Evolutionary conservation across 2,113 vertebrate genomes (phyloP), one percentile per base, ranked within the genome.

Genomic region (Axis porcinus): DNA sequence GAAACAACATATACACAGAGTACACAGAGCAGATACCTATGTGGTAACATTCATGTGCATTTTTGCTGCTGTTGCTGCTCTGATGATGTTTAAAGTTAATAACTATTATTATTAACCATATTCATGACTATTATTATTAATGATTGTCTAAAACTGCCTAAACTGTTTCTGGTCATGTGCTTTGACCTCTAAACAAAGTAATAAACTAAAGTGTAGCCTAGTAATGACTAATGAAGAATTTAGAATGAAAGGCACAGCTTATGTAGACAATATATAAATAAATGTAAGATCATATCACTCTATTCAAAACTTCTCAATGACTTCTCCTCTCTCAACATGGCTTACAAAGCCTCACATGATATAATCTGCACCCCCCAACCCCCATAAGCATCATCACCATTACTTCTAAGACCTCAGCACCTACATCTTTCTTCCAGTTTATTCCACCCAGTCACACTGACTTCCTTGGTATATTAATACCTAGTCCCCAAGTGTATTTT

Each of bases 221-320:
- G 16, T 25, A 67, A 89, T 85, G 43, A 79, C 36, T 60, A 88
- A 76, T 64, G 15, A 93, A 64, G 36, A 58, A 27, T 85, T 91
- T 94, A 64, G 33, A 96, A 92, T 91, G 33, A 95, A 95, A 97
- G 62, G 55, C 23, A 57, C 8, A 94, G 30, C 54, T 45, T 54
- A 62, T 55, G 54, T 52, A 91, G 57, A 83, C 33, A 95, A 52
- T 76, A 58, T 21, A 55, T 36, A 91, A 91, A 90, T 70, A 86
- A 83, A 70, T 67, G 17, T 83, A 47, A 94, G 16, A 87, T 60
- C 17, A 62, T 84, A 43, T 47, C 54, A 83, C 11, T 47, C 25
- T 40, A 2, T 81, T 90, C 47, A 47, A 76, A 92, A 89, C n/a
- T 23, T 28, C 40, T 50, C 43, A 55, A 23, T 74, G 58, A 25